phyloP scores from a whole-genome alignment of 2,113 vertebrate species.

The human (Homo sapiens) region GRCh38 chr3:178549001-178549500 shows the following conservation, averaged over 20 bases:
- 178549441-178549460: too few relatives aligned
- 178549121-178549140: neutral
- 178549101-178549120: constrained; percentile 11
- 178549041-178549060: neutral
- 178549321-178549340: too few relatives aligned
- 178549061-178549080: neutral
- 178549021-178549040: constrained; percentile 4
- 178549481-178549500: too few relatives aligned
- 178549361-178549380: too few relatives aligned
- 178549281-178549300: neutral
- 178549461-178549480: too few relatives aligned
- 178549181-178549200: neutral
- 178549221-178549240: neutral
- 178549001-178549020: neutral
- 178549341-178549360: too few relatives aligned
- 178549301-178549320: too few relatives aligned
- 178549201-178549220: neutral
- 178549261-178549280: neutral
- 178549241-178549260: neutral
- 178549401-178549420: too few relatives aligned
- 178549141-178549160: neutral
- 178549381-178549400: too few relatives aligned
- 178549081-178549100: neutral
- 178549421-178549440: too few relatives aligned
- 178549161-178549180: neutral